Base-by-base conservation (phyloP, 2,797 vertebrate species). In the Amphiprion clarkii region DNA sequence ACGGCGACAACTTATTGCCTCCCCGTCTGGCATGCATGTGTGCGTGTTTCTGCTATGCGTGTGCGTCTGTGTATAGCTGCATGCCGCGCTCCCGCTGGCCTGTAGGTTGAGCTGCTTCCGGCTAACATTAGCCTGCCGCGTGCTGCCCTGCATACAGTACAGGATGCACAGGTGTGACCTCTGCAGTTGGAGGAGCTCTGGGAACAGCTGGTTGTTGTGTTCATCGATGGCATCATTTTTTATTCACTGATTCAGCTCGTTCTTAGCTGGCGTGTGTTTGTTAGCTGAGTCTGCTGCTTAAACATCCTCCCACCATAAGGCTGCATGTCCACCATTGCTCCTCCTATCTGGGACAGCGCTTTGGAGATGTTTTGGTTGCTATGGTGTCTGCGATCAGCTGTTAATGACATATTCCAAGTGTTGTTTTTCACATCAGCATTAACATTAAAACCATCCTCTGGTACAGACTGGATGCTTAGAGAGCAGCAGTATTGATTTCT, bases 81-180 rank as follows among this genome's bases (percentile, higher is more conserved):
- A 8, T 42, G 13, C 17, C 2, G 4, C 36, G 23, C 36, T 3
- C 7, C 40, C 16, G 17, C 10, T 27, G 39, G 14, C 52, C 62
- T 48, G 71, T 9, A 64, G 63, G 49, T 51, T 53, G 59, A 52
- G 44, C 49, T 6, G 17, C 61, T 54, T 62, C 49, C 36, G 48
- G 46, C 61, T 60, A 71, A 61, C 67, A 56, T 75, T 70, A 79
- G 70, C 67, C 36, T 62, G 65, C 55, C 6, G 54, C 40, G 25
- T 57, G 49, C 65, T 21, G 33, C 67, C 19, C 19, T 2, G 62
- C 9, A n/a, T 57, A 46, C 9, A 10, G 51, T 25, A 55, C 3
- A 27, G 27, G 3, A 42, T 31, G 66, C 62, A 70, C 63, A 65
- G 68, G 68, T 66, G 76, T 74, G 74, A 75, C 76, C 79, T 67